Conservation (phyloP, 1,140 invertebrate species). For the Procambarus virginalis region DNA sequence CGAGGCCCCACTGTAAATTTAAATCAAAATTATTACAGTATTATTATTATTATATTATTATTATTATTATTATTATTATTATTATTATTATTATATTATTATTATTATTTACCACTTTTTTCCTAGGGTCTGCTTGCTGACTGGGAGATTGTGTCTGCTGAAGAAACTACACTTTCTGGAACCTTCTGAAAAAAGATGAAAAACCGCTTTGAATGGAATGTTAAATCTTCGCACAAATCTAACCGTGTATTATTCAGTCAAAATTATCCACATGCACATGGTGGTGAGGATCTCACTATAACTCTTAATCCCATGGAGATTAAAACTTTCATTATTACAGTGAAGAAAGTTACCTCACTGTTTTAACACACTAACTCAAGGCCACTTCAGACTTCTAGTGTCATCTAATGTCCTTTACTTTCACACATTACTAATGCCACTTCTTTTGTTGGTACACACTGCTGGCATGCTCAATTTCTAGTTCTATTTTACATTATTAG, state of each 20-base stretch:
- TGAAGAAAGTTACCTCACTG: not conserved
- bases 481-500: too few species aligned
- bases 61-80: too few species aligned
- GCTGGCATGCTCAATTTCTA: too few species aligned
- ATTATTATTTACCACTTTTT: constrained; percentile 68
- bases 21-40: too few species aligned
- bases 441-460: too few species aligned
- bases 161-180: constrained; percentile 82
- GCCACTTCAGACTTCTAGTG: too few species aligned
- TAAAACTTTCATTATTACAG: constrained; percentile 76
- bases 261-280: constrained; percentile 69
- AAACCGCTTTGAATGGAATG: constrained; percentile 77
- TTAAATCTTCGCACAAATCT: constrained; percentile 58
- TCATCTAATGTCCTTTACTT: too few species aligned
- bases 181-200: constrained; percentile 79
- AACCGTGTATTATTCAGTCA: not conserved
- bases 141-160: constrained; percentile 77
- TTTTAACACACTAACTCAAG: not conserved
- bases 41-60: too few species aligned
- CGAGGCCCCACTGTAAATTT: too few species aligned
- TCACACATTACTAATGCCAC: too few species aligned
- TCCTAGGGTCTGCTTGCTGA: constrained; percentile 78
- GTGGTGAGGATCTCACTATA: constrained; percentile 73
- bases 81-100: too few species aligned
- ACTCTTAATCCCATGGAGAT: constrained; percentile 80